A percentile compares a stretch with the other conserved stretches of the same genome.
Evolutionary conservation across 2,888 invertebrate species (phyloP).

Genomic region (Eupeodes latifasciatus): DNA sequence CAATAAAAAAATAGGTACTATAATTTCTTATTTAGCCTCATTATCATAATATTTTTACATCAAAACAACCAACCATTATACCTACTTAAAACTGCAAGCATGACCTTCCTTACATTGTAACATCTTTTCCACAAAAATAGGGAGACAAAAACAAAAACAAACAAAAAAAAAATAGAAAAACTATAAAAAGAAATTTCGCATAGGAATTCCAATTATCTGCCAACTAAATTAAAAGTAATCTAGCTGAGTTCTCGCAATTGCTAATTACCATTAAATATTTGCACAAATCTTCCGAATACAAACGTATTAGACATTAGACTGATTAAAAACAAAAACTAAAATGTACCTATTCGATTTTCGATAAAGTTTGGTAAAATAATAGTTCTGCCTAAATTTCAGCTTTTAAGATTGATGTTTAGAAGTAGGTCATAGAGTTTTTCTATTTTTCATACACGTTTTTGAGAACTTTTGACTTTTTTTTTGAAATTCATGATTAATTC

Average conservation of each 20-base stretch:
- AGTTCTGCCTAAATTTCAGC: too few species aligned
- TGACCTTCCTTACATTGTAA: slow-evolving; percentile 39
- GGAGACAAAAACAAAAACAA: slow-evolving; percentile 5
- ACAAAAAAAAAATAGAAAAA: neutral
- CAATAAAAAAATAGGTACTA: too few species aligned
- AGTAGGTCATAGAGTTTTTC: too few species aligned
- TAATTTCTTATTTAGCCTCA: too few species aligned
- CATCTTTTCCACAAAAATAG: slow-evolving; percentile 21
- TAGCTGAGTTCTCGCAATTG: slow-evolving; percentile 65
- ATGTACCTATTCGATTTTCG: too few species aligned
- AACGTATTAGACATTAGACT: neutral
- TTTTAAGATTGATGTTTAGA: too few species aligned
- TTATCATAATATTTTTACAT: too few species aligned
- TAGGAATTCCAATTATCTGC: slow-evolving; percentile 65
- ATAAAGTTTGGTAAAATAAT: too few species aligned
- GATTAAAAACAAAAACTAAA: too few species aligned
- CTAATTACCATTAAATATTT: slow-evolving; percentile 72
- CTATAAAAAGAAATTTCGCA: slow-evolving; percentile 41
- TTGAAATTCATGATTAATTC: too few species aligned
- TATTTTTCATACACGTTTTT: too few species aligned
- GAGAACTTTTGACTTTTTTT: too few species aligned
- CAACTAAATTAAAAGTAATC: slow-evolving; percentile 69
- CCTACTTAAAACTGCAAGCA: neutral
- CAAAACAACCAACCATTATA: neutral
- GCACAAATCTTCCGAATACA: slow-evolving; percentile 56